Evolutionary conservation across 2,797 vertebrate genomes (phyloP).

Genomic region (Syndactyla subalaris): DNA sequence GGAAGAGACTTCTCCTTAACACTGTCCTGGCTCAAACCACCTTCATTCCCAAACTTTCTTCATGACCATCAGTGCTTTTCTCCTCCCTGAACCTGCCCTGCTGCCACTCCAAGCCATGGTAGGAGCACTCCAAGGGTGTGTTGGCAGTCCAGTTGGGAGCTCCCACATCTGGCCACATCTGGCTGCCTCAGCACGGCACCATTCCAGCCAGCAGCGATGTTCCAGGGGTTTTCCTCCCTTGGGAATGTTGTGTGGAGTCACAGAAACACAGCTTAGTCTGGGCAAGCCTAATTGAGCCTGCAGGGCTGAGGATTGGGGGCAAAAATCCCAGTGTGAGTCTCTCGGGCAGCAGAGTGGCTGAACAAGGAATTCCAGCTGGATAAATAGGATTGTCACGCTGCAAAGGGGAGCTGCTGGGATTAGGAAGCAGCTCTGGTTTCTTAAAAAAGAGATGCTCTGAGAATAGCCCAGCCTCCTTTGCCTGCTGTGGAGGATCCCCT

Average conservation of each 20-base stretch:
- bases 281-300: not conserved
- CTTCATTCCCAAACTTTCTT: not conserved
- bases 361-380: not conserved
- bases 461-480: not conserved
- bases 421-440: not conserved
- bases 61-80: not conserved
- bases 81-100: not conserved
- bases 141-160: not conserved
- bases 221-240: not conserved
- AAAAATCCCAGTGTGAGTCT: not conserved
- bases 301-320: not conserved
- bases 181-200: not conserved
- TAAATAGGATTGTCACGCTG: not conserved
- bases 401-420: not conserved
- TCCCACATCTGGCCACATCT: not conserved
- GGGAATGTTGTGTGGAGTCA: fast-evolving
- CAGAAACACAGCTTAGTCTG: not conserved
- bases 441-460: not conserved
- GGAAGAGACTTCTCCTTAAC: fast-evolving
- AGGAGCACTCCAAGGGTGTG: fast-evolving
- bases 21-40: fast-evolving
- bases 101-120: not conserved
- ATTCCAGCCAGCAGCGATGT: not conserved
- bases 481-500: not conserved
- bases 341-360: not conserved